Evolutionary conservation across 2,113 vertebrate genomes (phyloP).

Genomic region (Varanus salvator): DNA sequence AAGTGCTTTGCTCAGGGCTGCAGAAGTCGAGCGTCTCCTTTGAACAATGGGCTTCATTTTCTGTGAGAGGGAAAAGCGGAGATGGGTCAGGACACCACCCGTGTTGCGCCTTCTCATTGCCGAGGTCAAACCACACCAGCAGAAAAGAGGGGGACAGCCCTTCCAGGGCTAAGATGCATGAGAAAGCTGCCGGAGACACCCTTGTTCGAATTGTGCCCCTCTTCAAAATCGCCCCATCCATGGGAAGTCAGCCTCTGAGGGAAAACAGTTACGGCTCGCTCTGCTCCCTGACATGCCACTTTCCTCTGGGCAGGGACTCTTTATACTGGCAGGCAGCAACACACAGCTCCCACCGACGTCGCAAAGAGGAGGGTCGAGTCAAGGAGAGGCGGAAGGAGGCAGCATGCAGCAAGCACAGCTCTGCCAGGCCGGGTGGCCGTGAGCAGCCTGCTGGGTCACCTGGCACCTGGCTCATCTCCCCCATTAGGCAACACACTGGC

Average conservation of each 20-base stretch:
- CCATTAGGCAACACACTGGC: background rate
- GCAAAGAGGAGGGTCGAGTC: too few species aligned
- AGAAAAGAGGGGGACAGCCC: background rate
- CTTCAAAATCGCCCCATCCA: background rate
- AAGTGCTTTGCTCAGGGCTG: constrained; percentile 75
- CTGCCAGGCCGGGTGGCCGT: too few species aligned
- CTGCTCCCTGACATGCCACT: background rate
- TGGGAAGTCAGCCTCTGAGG: background rate
- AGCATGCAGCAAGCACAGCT: too few species aligned
- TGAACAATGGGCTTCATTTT: constrained; percentile 77
- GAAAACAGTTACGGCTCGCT: background rate
- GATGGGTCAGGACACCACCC: background rate
- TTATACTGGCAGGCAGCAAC: background rate
- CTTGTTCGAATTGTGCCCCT: background rate
- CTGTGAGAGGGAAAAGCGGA: constrained; percentile 60
- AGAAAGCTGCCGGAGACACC: background rate
- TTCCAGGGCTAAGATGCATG: too few species aligned
- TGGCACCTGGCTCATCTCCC: too few species aligned
- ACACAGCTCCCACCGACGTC: too few species aligned
- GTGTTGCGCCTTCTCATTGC: background rate
- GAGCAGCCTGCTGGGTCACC: too few species aligned
- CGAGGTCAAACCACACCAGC: too few species aligned
- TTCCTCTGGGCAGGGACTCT: background rate
- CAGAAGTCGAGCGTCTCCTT: constrained; percentile 73
- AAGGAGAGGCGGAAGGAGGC: too few species aligned